phyloP scores from a whole-genome alignment of 1,140 invertebrate species.

The Bicyclus anynana region DNA sequence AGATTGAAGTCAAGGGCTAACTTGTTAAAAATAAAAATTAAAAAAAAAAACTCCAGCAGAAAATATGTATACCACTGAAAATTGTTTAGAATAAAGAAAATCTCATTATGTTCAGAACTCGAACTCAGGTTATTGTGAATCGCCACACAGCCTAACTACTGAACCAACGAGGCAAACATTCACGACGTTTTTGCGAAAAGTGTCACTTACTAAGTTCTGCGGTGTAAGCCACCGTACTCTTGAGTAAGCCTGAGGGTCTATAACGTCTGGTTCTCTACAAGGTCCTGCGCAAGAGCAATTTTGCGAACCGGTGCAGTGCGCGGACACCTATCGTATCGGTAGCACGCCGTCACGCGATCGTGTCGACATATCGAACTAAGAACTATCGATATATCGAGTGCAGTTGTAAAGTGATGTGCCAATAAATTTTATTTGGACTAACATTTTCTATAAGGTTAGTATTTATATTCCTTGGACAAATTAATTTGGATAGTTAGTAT shows the following conservation, averaged over 20 bases:
- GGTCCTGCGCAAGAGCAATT: slow-evolving; percentile 30
- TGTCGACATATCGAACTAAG: background rate
- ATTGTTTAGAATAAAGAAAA: too few relatives aligned
- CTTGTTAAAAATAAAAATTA: too few relatives aligned
- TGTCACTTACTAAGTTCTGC: background rate
- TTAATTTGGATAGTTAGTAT: too few relatives aligned
- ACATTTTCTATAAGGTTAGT: too few relatives aligned
- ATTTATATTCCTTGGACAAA: too few relatives aligned
- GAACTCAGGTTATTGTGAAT: too few relatives aligned
- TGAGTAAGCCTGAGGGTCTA: slow-evolving; percentile 2
- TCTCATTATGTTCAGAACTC: too few relatives aligned
- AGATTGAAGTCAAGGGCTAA: too few relatives aligned
- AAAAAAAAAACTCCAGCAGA: too few relatives aligned
- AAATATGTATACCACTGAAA: too few relatives aligned
- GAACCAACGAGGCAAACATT: too few relatives aligned
- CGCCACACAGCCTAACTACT: too few relatives aligned
- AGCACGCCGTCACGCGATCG: slow-evolving; percentile 7
- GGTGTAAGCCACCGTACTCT: background rate
- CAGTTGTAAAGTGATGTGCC: slow-evolving; percentile 12
- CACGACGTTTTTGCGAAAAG: background rate
- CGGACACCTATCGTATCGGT: slow-evolving; percentile 4
- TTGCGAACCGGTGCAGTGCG: slow-evolving; percentile 28
- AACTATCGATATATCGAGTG: slow-evolving; percentile 7
- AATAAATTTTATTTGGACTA: background rate
- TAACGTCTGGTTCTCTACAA: slow-evolving; percentile 2